Evolutionary conservation across 2,888 invertebrate species (phyloP).

Genomic region (Nesidiocoris tenuis): DNA sequence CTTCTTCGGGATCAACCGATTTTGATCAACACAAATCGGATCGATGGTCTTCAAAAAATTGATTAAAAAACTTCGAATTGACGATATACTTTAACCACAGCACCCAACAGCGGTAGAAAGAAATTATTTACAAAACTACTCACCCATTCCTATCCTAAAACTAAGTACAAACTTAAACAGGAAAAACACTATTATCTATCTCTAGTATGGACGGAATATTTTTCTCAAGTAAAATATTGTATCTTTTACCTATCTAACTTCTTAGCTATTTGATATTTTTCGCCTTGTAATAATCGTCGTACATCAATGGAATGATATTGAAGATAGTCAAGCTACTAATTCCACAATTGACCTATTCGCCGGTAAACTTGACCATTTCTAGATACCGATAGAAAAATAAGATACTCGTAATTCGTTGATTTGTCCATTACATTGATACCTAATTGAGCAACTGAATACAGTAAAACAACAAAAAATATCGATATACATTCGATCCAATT

Average conservation of each 20-base stretch:
- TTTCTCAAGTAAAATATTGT: background rate
- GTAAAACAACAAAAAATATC: constrained; percentile 8
- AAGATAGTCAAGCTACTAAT: too few species aligned
- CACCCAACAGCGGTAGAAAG: too few species aligned
- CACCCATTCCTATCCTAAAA: background rate
- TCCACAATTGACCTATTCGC: too few species aligned
- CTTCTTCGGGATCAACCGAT: too few species aligned
- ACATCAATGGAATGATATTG: too few species aligned
- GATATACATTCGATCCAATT: too few species aligned
- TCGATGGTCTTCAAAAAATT: too few species aligned
- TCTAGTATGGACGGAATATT: background rate
- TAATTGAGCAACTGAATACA: constrained; percentile 32
- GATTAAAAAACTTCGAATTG: too few species aligned
- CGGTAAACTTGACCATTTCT: too few species aligned
- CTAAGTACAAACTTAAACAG: background rate
- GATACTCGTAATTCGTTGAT: background rate
- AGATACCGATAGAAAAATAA: background rate
- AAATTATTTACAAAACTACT: background rate
- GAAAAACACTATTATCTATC: background rate
- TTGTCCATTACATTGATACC: constrained; percentile 10
- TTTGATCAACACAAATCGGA: too few species aligned
- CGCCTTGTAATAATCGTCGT: background rate
- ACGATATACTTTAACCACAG: too few species aligned
- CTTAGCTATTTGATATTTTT: background rate
- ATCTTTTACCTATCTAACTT: background rate